Percentiles rank a stretch among this genome's conserved stretches.
These are phyloP conservation scores for Intellagama lesueurii DNA, from an alignment of 2,797 vertebrate species.

Conservation along the genomic window DNA sequence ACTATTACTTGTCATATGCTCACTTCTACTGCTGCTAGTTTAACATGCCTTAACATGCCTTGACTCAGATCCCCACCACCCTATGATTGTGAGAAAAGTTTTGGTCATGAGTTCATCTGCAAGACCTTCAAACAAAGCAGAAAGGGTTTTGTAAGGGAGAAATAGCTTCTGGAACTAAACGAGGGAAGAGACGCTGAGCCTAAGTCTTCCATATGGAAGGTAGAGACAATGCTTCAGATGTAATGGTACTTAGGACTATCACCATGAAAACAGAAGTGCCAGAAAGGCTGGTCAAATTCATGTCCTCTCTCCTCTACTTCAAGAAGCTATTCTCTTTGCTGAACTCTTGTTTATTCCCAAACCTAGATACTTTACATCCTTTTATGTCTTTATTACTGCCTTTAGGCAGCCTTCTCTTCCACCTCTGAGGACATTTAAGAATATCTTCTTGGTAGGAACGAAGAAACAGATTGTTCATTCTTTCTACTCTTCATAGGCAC, in stretches of 20 bases:
- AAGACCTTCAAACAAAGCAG: constrained; percentile 4
- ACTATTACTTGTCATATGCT: neutral
- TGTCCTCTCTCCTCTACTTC: neutral
- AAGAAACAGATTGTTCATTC: neutral
- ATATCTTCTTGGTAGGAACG: neutral
- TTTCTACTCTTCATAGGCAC: neutral
- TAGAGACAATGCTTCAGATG: neutral
- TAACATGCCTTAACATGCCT: neutral
- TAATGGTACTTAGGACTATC: neutral
- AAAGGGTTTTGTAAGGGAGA: neutral
- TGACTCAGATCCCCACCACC: rapidly evolving
- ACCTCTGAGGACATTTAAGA: neutral
- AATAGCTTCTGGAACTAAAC: neutral
- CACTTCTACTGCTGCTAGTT: rapidly evolving
- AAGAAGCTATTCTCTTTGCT: neutral
- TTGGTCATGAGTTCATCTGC: neutral
- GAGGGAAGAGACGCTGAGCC: neutral
- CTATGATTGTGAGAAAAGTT: neutral
- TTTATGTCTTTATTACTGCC: neutral
- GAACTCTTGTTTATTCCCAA: neutral
- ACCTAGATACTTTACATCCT: neutral
- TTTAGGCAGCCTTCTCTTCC: neutral
- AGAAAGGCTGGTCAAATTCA: neutral
- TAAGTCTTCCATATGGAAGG: neutral
- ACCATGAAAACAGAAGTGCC: neutral